Base-by-base conservation (phyloP, 2,797 vertebrate species). In the Steatocranus sp. region DNA sequence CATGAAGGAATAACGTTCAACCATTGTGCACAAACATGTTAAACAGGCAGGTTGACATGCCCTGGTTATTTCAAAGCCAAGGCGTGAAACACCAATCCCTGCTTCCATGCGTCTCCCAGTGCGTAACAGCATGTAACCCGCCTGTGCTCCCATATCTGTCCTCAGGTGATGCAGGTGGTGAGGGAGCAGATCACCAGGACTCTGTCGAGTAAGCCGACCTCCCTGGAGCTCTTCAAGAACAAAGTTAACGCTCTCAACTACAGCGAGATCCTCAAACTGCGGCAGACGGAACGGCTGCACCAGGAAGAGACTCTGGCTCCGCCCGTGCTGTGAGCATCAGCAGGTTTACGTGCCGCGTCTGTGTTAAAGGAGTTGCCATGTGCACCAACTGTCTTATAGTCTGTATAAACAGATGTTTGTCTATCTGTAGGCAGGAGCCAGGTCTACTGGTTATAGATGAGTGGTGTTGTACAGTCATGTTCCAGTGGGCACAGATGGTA, bases 181-280 rank as follows among this genome's bases (percentile, higher is more conserved):
- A 97, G 97, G 84, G 98, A 99, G 90, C 98, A 99, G 96, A 98
- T 99, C 95, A 98, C 97, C 30, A 96, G 98, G 86, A 98, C 97
- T 0, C 83, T 99, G 91, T 94, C 96, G 84, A 95, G 96, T 80
- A 98, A 97, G 88, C 98, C 98, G 25, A 98, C 97, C 0, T 99
- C 98, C 1, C 92, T 99, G 91, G 98, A 99, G 92, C 96, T 98
- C 14, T 99, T 99, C 94, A 98, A 98, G 91, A 98, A 97, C 91
- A 97, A 97, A 90, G 97, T 99, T 61, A 98, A 98, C 0, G 91
- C 96, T 0, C 91, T 99, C 17, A 99, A 98, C 95, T 99, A 99
- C 89, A 97, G 97, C 0, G 98, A 99, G 95, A 99, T 99, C 93
- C 95, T 99, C 73, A 98, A 97, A 86, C 96, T 99, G 89, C 94